Evolutionary conservation across 2,113 vertebrate genomes (phyloP).

Genomic region (Narcine bancroftii): DNA sequence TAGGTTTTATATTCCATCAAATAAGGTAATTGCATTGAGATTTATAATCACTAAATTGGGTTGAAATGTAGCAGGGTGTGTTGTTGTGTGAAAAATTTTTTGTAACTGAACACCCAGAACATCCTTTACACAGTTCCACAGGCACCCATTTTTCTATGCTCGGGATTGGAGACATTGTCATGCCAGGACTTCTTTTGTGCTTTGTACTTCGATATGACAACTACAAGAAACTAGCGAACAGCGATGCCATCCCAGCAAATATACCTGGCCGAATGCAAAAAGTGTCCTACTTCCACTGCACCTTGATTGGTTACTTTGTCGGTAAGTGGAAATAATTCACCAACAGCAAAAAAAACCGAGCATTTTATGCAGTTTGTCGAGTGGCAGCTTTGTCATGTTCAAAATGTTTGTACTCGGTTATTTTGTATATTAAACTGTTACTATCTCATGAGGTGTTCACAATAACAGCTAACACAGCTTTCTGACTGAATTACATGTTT

Average conservation of each 20-base stretch:
- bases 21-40: background rate
- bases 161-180: conserved; percentile 97
- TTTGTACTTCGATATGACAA: conserved; percentile 96
- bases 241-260: conserved; percentile 74
- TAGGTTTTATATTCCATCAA: no score
- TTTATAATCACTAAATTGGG: background rate
- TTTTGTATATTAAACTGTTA: background rate
- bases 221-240: conserved; percentile 90
- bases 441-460: background rate
- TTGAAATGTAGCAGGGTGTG: background rate
- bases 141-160: conserved; percentile 99
- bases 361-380: background rate
- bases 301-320: conserved; percentile 96
- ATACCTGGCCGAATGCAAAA: conserved; percentile 93
- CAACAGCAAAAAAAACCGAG: background rate
- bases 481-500: background rate
- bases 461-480: background rate
- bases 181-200: conserved; percentile 95
- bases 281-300: conserved; percentile 98
- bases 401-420: background rate
- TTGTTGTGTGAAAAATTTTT: background rate
- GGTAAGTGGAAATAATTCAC: conserved; percentile 61
- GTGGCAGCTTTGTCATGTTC: background rate
- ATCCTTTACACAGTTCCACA: conserved; percentile 66
- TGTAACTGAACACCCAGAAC: background rate